Conservation (phyloP, 2,888 invertebrate genomes). For the Amphipoea oculea region DNA sequence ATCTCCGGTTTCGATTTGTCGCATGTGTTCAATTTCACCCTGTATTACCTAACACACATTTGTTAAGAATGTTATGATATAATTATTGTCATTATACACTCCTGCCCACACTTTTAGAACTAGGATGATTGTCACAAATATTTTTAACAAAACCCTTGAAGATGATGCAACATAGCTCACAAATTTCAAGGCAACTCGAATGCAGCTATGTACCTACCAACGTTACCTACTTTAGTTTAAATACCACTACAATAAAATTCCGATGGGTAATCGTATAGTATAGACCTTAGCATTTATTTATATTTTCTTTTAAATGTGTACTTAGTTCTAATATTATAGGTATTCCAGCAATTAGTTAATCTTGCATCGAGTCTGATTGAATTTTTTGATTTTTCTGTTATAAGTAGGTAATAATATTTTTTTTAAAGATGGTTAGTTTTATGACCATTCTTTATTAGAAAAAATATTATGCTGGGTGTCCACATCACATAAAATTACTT, state of each 20-base stretch:
- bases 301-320: background rate
- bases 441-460: background rate
- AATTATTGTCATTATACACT: background rate
- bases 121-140: constrained; percentile 30
- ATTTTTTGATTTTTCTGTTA: background rate
- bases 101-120: constrained; percentile 12
- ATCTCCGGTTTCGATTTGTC: too few relatives aligned
- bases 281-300: background rate
- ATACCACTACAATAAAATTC: background rate
- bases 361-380: background rate
- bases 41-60: background rate
- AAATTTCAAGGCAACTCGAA: constrained; percentile 43
- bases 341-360: background rate
- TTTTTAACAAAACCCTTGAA: constrained; percentile 3
- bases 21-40: too few relatives aligned
- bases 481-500: background rate
- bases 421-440: background rate
- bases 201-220: background rate
- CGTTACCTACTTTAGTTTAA: constrained; percentile 6
- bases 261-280: background rate
- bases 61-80: background rate
- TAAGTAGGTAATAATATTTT: too few relatives aligned
- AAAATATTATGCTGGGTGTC: background rate
- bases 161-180: constrained; percentile 48
- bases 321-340: background rate